Conservation (phyloP, 2,113 vertebrate species). For the Apteryx mantelli region DNA sequence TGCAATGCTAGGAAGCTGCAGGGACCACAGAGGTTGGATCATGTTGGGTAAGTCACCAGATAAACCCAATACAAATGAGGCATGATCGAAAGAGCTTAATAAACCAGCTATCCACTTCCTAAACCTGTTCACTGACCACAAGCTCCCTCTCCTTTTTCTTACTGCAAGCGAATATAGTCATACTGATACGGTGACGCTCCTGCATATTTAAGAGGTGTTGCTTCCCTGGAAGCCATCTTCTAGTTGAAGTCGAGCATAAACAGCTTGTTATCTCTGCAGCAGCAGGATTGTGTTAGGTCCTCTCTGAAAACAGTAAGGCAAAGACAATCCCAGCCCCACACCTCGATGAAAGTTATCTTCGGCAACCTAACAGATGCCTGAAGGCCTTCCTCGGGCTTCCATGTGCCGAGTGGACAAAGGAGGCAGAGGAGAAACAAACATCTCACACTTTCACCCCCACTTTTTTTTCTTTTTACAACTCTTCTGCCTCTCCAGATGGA, state of each 20-base stretch:
- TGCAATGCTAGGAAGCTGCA: neutral
- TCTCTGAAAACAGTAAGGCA: slow-evolving; percentile 16
- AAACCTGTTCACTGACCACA: neutral
- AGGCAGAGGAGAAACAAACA: neutral
- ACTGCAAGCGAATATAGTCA: neutral
- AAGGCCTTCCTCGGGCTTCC: neutral
- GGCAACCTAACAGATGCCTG: neutral
- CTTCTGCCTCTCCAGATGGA: neutral
- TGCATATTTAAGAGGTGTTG: neutral
- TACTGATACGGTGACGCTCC: neutral
- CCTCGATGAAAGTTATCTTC: neutral
- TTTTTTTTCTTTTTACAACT: neutral
- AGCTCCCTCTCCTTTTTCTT: neutral
- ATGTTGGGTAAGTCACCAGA: neutral
- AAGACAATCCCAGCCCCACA: neutral
- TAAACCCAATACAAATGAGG: neutral
- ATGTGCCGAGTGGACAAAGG: neutral
- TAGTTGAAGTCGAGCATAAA: neutral
- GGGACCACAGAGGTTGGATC: neutral
- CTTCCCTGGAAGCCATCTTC: neutral
- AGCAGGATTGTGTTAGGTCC: neutral
- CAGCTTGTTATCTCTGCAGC: neutral
- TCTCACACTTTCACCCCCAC: neutral
- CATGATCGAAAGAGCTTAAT: neutral
- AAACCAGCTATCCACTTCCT: neutral